Base-by-base conservation (phyloP, 1,140 invertebrate genomes). In the Heliconius melpomene region DNA sequence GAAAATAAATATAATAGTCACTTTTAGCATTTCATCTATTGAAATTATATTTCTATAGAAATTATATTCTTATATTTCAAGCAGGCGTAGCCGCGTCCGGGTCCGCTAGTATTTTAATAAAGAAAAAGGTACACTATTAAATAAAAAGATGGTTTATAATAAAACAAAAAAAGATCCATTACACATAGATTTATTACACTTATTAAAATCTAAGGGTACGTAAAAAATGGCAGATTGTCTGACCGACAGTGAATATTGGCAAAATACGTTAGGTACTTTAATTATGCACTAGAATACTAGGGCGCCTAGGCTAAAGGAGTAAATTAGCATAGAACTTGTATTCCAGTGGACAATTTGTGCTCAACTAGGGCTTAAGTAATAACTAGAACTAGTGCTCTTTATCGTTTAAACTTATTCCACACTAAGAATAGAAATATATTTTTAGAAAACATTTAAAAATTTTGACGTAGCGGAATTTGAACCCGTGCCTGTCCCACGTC, bases 171-270 rank as follows among this genome's bases (percentile, higher is more conserved):
- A 79, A 79, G 9, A 38, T 80, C 83, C 75, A 83, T 88, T 91
- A 89, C 87, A 93, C 88, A 92, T 92, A 93, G 86, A 89, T 92
- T 93, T 93, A 92, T 89, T 94, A 94, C 86, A 92, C 87, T 90
- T 92, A 92, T 92, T 94, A 92, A 94, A 91, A 92, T 89, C 91
- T 94, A 94, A 87, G 87, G 88, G 89, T 89, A 92, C 85, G 90
- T 94, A 94, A 94, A 94, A 94, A 94, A 94, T 94, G 92, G 92
- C 92, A 94, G 92, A 94, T 88, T 89, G 91, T 93, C 89, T 88
- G 82, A 88, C 86, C 85, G 90, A 93, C 89, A 88, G 90, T 93
- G 91, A 91, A 91, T 88, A 91, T 94, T 94, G 91, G 91, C 92
- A 92, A 92, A 92, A 89, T 91, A 93, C 91, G 89, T 88, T 91